Conservation (phyloP, 2,888 invertebrate genomes). For the Cephus runcator region DNA sequence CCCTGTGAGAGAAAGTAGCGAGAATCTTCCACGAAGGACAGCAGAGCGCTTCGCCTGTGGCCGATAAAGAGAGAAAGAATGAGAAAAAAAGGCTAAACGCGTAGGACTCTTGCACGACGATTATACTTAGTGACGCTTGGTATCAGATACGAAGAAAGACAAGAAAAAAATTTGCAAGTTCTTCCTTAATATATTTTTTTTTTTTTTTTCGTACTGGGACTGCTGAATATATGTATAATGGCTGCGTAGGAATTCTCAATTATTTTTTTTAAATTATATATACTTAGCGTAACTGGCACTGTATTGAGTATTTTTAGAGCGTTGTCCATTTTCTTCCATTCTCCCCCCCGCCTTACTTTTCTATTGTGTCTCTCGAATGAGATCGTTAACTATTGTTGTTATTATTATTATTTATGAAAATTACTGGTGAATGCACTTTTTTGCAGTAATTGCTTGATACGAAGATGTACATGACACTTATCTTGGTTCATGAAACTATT, state of each 20-base stretch:
- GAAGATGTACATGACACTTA: not conserved
- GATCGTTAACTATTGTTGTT: not conserved
- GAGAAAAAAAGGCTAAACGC: not conserved
- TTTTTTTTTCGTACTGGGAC: conserved; percentile 10
- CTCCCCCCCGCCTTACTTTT: not conserved
- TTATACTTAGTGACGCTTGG: not conserved
- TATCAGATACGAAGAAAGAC: not conserved
- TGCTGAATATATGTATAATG: not conserved
- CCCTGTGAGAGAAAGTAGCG: not conserved
- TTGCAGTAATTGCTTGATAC: not conserved
- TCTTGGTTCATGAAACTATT: not conserved
- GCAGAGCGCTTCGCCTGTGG: not conserved
- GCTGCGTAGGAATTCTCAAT: not conserved
- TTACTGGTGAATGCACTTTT: not conserved
- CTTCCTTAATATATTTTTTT: conserved; percentile 13
- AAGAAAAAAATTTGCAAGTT: not conserved
- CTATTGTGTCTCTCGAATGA: not conserved
- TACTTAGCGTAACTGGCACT: not conserved
- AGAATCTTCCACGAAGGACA: not conserved
- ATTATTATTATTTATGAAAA: not conserved
- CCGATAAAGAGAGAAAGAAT: not conserved
- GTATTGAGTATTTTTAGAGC: not conserved
- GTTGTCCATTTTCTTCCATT: not conserved
- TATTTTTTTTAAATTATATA: not conserved
- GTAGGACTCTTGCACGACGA: not conserved